Evolutionary conservation across 2,888 invertebrate species (phyloP).

Genomic region (Gastracanthus pulcherrimus): DNA sequence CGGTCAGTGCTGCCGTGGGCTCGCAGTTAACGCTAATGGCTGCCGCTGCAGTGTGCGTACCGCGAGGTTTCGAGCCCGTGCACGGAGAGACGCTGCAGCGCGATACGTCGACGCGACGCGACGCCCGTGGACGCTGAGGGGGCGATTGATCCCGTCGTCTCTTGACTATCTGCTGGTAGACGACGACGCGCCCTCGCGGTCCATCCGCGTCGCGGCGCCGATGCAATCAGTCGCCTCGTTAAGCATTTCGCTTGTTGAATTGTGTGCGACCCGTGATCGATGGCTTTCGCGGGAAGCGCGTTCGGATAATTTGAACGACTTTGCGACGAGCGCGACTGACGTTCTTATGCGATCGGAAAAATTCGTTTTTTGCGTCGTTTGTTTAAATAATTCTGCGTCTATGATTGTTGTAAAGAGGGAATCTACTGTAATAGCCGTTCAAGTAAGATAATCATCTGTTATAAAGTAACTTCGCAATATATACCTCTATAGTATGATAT

Average conservation of each 20-base stretch:
- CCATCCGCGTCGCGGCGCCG: background rate
- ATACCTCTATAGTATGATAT: too few species aligned
- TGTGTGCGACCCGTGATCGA: background rate
- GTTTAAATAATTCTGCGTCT: too few species aligned
- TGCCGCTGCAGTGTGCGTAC: background rate
- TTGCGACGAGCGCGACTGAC: too few species aligned
- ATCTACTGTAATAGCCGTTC: too few species aligned
- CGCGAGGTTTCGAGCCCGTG: background rate
- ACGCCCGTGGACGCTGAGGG: background rate
- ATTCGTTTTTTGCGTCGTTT: too few species aligned
- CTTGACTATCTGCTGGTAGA: background rate
- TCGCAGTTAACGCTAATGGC: constrained; percentile 11
- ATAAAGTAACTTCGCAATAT: too few species aligned
- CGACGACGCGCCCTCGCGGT: background rate
- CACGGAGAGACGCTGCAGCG: background rate
- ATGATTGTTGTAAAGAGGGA: too few species aligned
- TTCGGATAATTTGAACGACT: too few species aligned
- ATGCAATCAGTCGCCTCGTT: constrained; percentile 14
- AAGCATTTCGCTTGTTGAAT: background rate
- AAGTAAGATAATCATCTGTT: too few species aligned
- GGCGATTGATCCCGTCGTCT: constrained; percentile 3
- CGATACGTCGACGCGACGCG: background rate
- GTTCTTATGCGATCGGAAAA: too few species aligned
- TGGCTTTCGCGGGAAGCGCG: background rate
- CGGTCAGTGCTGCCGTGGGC: background rate